Evolutionary conservation across 2,888 invertebrate genomes (phyloP).

Genomic region (Ennomos quercinarius): DNA sequence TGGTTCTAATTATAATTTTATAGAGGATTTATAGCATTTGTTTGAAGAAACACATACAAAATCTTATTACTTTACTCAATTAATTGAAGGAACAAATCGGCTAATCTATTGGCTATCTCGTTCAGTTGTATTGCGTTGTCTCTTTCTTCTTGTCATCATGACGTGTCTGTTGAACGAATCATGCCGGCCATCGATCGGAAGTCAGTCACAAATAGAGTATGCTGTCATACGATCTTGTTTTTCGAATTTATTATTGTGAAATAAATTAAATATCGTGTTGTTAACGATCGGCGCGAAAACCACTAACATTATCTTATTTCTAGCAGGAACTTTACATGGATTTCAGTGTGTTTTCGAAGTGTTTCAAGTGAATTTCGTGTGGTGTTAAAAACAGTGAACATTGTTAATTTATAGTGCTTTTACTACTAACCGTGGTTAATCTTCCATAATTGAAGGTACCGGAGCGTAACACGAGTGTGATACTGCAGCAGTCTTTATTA

Average conservation of each 20-base stretch:
- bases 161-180: conserved; percentile 61
- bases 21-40: no score
- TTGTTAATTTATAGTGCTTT: conserved; percentile 60
- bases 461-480: conserved; percentile 58
- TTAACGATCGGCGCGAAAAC: conserved; percentile 40
- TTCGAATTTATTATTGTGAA: conserved; percentile 56
- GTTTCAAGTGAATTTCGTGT: conserved; percentile 40
- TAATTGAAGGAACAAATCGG: not conserved
- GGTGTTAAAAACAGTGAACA: conserved; percentile 51
- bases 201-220: conserved; percentile 75
- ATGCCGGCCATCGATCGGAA: conserved; percentile 61
- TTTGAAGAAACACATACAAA: no score
- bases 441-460: conserved; percentile 67
- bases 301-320: conserved; percentile 36
- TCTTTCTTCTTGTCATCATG: conserved; percentile 66
- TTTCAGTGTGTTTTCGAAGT: conserved; percentile 50
- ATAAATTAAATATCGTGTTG: conserved; percentile 51
- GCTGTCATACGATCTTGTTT: conserved; percentile 65
- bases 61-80: not conserved
- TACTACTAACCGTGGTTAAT: conserved; percentile 63
- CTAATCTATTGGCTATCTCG: conserved; percentile 41
- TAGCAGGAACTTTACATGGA: conserved; percentile 44
- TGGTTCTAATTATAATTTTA: no score
- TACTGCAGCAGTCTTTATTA: conserved; percentile 59
- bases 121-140: conserved; percentile 53